phyloP scores from a whole-genome alignment of 2,888 invertebrate genomes.

The Apamea epomidion region DNA sequence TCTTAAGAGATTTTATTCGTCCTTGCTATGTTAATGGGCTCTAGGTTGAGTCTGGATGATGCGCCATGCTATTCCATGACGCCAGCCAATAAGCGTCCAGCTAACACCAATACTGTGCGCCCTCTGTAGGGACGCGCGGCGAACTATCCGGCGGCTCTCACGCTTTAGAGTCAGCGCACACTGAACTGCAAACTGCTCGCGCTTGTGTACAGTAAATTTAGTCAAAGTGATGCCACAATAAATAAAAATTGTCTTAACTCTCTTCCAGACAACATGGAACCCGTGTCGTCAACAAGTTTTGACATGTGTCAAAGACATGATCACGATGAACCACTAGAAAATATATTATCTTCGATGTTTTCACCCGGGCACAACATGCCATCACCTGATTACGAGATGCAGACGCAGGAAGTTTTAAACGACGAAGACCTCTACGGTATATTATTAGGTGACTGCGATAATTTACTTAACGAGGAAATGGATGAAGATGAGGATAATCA shows the following conservation, averaged over 20 bases:
- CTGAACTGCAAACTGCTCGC: slow-evolving; percentile 23
- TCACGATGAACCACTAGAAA: slow-evolving; percentile 26
- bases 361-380: slow-evolving; percentile 17
- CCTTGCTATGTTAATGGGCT: slow-evolving; percentile 19
- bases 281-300: slow-evolving; percentile 26
- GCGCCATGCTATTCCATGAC: slow-evolving; percentile 25
- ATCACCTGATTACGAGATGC: slow-evolving; percentile 21
- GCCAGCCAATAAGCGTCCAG: slow-evolving; percentile 21
- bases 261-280: slow-evolving; percentile 22
- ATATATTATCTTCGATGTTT: slow-evolving; percentile 22
- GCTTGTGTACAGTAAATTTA: slow-evolving; percentile 21
- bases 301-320: slow-evolving; percentile 19
- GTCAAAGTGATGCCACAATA: slow-evolving; percentile 21
- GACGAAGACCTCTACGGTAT: slow-evolving; percentile 29
- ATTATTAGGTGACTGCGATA: slow-evolving; percentile 25
- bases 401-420: slow-evolving; percentile 29
- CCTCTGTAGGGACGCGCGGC: slow-evolving; percentile 7
- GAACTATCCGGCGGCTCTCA: slow-evolving; percentile 10
- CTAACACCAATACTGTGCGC: slow-evolving; percentile 15
- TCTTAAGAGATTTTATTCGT: slow-evolving; percentile 21
- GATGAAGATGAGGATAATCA: slow-evolving; percentile 26
- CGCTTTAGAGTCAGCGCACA: slow-evolving; percentile 21
- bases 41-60: slow-evolving; percentile 26
- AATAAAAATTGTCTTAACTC: slow-evolving; percentile 25
- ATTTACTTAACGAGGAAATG: slow-evolving; percentile 18